Evolutionary conservation across 2,113 vertebrate genomes (phyloP).

Genomic region (Uria lomvia): DNA sequence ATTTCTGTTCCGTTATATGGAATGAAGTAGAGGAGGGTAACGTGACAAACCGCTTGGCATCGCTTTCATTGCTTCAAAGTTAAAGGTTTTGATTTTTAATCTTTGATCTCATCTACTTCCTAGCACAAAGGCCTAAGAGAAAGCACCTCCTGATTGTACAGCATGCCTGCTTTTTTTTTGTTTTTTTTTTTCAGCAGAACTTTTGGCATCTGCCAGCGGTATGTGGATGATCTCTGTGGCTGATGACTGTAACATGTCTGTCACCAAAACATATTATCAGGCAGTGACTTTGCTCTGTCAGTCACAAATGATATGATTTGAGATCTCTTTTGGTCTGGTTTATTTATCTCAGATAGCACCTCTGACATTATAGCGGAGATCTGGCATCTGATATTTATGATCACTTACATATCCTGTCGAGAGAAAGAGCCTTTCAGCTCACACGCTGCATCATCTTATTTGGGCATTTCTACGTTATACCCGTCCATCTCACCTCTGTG

Average conservation of each 20-base stretch:
- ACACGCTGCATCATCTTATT: not conserved
- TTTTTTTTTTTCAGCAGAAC: not conserved
- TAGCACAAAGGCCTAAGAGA: not conserved
- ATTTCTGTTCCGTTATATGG: not conserved
- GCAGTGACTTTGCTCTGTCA: not conserved
- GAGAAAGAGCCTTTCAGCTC: not conserved
- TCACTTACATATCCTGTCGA: not conserved
- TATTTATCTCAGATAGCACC: not conserved
- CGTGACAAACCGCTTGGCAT: not conserved
- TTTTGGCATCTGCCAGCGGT: not conserved
- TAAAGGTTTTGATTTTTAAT: not conserved
- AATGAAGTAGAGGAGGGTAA: not conserved
- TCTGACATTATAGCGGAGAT: not conserved
- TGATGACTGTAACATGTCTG: not conserved
- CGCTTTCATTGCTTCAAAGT: not conserved
- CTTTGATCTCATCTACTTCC: not conserved
- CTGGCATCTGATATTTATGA: not conserved
- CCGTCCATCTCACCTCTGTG: not conserved
- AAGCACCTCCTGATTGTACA: not conserved
- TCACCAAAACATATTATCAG: not conserved
- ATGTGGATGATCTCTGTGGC: not conserved
- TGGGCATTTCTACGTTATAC: not conserved
- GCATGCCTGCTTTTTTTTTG: not conserved
- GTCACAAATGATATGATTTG: not conserved
- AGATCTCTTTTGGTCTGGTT: not conserved